phyloP scores from a whole-genome alignment of 2,888 invertebrate species.

The Keiferia lycopersicella region DNA sequence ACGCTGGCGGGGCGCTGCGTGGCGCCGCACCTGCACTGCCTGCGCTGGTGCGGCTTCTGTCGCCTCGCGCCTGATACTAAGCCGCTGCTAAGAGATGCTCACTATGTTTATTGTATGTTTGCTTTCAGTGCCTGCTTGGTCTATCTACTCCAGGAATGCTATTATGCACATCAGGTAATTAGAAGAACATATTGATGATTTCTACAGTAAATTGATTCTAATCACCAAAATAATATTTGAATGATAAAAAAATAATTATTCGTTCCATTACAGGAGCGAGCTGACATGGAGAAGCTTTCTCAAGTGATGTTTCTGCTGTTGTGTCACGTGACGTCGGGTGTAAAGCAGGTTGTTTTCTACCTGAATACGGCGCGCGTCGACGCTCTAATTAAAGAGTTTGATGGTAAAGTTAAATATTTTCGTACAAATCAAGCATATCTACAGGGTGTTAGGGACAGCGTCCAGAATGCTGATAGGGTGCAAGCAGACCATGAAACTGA shows the following conservation, averaged over 20 bases:
- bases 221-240: neutral
- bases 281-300: slow-evolving; percentile 62
- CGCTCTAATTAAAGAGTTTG: slow-evolving; percentile 40
- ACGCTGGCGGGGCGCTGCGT: slow-evolving; percentile 38
- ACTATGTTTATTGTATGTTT: slow-evolving; percentile 40
- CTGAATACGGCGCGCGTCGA: slow-evolving; percentile 45
- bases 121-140: slow-evolving; percentile 40
- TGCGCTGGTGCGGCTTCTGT: slow-evolving; percentile 45
- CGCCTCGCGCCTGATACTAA: slow-evolving; percentile 31
- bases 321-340: slow-evolving; percentile 68
- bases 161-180: slow-evolving; percentile 49
- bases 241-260: neutral
- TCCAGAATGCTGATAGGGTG: too few species aligned
- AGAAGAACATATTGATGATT: neutral
- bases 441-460: too few species aligned
- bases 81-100: slow-evolving; percentile 37
- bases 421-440: neutral
- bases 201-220: too few species aligned
- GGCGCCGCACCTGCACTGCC: slow-evolving; percentile 40
- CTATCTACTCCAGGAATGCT: slow-evolving; percentile 49
- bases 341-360: slow-evolving; percentile 64
- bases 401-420: slow-evolving; percentile 43
- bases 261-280: slow-evolving; percentile 46
- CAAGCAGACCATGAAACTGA: too few species aligned
- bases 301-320: slow-evolving; percentile 71